Evolutionary conservation across 2,888 invertebrate genomes (phyloP).

Genomic region (Macroteleia sp.): DNA sequence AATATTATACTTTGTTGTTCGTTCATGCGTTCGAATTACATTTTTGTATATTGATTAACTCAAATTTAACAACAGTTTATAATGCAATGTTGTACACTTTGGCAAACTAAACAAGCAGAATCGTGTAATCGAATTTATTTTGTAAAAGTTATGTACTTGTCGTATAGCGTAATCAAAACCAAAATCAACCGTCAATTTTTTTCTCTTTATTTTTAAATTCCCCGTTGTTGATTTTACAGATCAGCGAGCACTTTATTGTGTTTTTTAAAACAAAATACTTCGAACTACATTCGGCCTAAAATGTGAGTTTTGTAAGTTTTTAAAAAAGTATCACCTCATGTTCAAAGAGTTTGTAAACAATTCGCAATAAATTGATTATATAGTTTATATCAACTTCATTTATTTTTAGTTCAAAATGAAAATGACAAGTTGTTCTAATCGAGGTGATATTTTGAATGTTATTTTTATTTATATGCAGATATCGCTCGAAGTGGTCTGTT

Average conservation of each 20-base stretch:
- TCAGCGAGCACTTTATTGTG: neutral
- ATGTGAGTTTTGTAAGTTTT: neutral
- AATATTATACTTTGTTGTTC: slow-evolving; percentile 20
- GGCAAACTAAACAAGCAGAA: too few relatives aligned
- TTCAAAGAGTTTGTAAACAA: too few relatives aligned
- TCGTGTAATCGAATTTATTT: too few relatives aligned
- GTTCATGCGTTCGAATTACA: neutral
- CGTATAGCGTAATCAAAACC: slow-evolving; percentile 16
- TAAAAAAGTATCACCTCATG: slow-evolving; percentile 12
- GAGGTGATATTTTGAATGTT: slow-evolving; percentile 11
- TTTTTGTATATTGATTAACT: slow-evolving; percentile 12
- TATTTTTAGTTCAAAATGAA: too few relatives aligned
- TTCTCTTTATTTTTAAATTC: neutral
- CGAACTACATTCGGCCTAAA: slow-evolving; percentile 1
- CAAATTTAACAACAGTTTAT: neutral
- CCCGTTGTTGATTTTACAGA: neutral
- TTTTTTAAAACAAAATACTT: neutral
- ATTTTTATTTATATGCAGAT: neutral
- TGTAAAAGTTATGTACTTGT: slow-evolving; percentile 3
- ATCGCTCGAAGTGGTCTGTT: slow-evolving; percentile 2
- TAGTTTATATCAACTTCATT: too few relatives aligned
- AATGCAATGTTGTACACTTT: neutral
- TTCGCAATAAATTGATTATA: too few relatives aligned
- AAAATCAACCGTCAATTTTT: too few relatives aligned
- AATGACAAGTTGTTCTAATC: too few relatives aligned